Base-by-base conservation (phyloP, 2,888 invertebrate genomes). In the Polymixis flavicincta region DNA sequence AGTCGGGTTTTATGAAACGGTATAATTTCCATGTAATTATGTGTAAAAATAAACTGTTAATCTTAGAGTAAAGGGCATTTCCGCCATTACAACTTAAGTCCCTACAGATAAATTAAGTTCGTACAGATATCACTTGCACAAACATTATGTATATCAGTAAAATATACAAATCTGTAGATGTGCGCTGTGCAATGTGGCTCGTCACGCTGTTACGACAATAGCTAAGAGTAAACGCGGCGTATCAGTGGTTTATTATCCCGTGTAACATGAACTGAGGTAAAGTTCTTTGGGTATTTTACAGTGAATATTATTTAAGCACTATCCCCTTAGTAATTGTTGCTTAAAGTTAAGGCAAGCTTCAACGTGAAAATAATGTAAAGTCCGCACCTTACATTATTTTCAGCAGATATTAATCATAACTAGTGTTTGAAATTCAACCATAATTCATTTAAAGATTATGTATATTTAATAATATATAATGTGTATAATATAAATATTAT, bases 141-240 rank as follows among this genome's bases (percentile, higher is more conserved):
- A 84, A 81, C 55, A 84, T 80, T 81, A 84, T 80, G 54, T 84
- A 71, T 64, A 69, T 75, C 60, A 28, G 61, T 75, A 55, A 63
- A 69, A 60, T 66, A 70, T 57, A 80, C 74, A 73, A 78, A 76
- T 75, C 67, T 72, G 59, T 54, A 69, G 28, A 55, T 59, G 65
- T 55, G 55, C 59, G 71, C 65, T 42, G 69, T 84, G 68, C 69
- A 80, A 82, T 75, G 75, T 84, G 63, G 75, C 71, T 80, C 85
- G 82, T 71, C 69, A 75, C 67, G 59, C 66, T 60, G 71, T 76
- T 72, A 70, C 66, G 66, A 85, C 85, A 82, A 82, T 76, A 59
- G 13, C 22, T 11, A 55, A 55, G 76, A 67, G 82, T 72, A 76
- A 72, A 85, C 67, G 68, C n/a, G 59, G 50, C 75, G 59, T 82